A percentile compares a stretch with the other conserved stretches of the same genome.
These are phyloP conservation scores for Gambelia wislizenii DNA, from an alignment of 2,797 vertebrate species.

Conservation along the genomic window DNA sequence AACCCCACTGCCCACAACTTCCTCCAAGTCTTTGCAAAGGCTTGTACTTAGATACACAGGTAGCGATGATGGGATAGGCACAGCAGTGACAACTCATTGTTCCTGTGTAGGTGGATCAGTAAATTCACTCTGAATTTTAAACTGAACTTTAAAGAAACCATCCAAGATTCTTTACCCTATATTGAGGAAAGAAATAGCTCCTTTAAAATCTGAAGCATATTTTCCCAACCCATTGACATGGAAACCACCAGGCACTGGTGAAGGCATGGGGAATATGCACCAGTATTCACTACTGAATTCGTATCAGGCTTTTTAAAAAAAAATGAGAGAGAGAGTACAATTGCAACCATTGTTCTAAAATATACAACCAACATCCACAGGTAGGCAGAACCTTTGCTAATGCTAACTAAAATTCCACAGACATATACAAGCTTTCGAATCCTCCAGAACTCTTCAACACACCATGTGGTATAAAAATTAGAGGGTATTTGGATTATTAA, in stretches of 20 bases:
- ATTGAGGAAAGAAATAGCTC: no score
- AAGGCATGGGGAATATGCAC: neutral
- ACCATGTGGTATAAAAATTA: neutral
- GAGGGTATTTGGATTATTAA: neutral
- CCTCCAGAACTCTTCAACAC: neutral
- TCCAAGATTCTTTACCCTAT: no score
- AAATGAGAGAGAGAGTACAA: no score
- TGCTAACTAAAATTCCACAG: neutral
- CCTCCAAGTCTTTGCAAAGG: neutral
- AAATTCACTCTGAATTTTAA: no score
- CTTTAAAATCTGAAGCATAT: no score
- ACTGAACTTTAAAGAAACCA: no score
- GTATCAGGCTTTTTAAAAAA: neutral
- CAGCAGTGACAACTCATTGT: no score
- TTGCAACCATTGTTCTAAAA: no score
- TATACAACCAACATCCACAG: neutral
- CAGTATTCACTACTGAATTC: neutral
- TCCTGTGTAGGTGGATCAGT: no score
- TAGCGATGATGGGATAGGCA: neutral
- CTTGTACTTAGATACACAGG: neutral
- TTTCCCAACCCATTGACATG: no score
- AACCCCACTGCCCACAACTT: neutral
- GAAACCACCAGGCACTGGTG: no score
- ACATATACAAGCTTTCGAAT: neutral
- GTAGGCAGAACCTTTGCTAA: neutral